phyloP scores from a whole-genome alignment of 2,888 invertebrate genomes.

The Sialis lutaria region DNA sequence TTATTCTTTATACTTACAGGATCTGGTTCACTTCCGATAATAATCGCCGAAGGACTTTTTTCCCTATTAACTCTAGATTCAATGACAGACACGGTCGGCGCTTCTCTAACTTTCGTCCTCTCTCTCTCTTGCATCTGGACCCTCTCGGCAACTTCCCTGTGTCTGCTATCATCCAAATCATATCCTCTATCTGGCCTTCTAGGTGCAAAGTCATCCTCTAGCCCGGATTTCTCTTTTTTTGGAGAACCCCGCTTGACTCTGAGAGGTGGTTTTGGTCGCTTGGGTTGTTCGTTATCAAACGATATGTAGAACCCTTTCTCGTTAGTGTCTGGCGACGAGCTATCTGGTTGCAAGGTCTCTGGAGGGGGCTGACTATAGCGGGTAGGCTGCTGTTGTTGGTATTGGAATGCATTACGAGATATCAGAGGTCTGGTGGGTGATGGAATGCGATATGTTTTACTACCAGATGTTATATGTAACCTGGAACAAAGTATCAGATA shows the following conservation, averaged over 20 bases:
- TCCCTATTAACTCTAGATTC: slow-evolving; percentile 21
- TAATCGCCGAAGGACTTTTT: slow-evolving; percentile 27
- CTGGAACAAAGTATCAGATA: too few species aligned
- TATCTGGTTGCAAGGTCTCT: slow-evolving; percentile 15
- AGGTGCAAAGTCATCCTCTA: slow-evolving; percentile 1
- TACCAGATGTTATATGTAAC: slow-evolving; percentile 73
- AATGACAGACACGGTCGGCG: background rate
- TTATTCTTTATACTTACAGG: slow-evolving; percentile 31
- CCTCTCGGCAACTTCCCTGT: background rate
- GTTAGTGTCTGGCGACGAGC: slow-evolving; percentile 25
- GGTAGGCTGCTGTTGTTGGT: slow-evolving; percentile 21
- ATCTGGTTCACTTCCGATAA: slow-evolving; percentile 54
- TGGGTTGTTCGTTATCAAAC: slow-evolving; percentile 77
- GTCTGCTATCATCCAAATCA: background rate
- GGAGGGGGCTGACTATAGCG: slow-evolving; percentile 21
- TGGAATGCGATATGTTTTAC: slow-evolving; percentile 74
- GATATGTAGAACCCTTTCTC: slow-evolving; percentile 89
- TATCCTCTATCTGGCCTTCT: background rate
- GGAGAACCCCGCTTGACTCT: slow-evolving; percentile 59
- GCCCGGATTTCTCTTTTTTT: slow-evolving; percentile 44
- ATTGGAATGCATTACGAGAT: slow-evolving; percentile 54
- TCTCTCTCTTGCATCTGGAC: background rate
- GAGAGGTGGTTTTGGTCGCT: slow-evolving; percentile 75
- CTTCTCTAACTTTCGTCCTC: background rate
- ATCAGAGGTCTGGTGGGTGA: slow-evolving; percentile 65